These are phyloP conservation scores for Aradus depressus DNA, from an alignment of 2,888 invertebrate genomes.

Conservation along the genomic window DNA sequence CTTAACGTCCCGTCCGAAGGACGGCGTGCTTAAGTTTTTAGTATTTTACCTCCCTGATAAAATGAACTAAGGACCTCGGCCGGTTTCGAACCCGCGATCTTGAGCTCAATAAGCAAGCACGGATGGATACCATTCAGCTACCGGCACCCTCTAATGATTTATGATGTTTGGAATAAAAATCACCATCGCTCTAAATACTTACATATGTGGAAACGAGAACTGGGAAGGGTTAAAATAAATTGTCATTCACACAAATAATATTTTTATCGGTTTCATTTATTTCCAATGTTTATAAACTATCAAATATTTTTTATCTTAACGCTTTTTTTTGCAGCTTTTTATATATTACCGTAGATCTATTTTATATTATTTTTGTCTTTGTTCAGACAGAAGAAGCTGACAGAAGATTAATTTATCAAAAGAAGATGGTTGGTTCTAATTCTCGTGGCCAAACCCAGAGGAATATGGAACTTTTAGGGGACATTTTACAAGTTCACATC, in stretches of 20 bases:
- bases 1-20: no score
- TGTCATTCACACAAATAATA: background rate
- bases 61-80: no score
- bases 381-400: constrained; percentile 20
- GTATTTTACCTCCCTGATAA: no score
- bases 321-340: background rate
- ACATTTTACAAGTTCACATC: constrained; percentile 57
- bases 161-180: no score
- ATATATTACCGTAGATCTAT: background rate
- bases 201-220: no score
- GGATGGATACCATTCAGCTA: no score
- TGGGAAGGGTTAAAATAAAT: background rate
- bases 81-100: no score
- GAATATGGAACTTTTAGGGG: constrained; percentile 61
- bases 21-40: no score
- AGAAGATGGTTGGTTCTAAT: constrained; percentile 18
- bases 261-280: background rate
- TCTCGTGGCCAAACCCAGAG: constrained; percentile 54
- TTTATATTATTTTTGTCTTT: constrained; percentile 1
- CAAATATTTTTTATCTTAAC: background rate
- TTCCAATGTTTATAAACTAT: background rate
- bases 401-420: constrained; percentile 21
- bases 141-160: no score
- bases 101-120: no score
- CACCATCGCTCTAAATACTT: no score